phyloP scores from a whole-genome alignment of 2,113 vertebrate species.

The Eubucco bourcierii region DNA sequence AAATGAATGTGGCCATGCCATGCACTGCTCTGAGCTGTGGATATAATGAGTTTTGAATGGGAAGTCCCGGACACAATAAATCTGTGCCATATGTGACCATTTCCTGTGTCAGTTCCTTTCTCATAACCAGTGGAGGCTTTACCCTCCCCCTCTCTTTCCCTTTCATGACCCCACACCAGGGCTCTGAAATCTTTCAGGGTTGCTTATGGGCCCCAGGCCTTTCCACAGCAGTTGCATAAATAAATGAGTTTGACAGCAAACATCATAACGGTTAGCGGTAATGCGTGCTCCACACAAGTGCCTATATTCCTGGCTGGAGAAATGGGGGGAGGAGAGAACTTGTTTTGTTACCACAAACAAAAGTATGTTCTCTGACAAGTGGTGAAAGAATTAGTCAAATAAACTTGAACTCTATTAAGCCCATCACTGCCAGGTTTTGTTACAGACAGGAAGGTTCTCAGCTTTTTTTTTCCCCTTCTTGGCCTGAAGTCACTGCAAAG shows the following conservation, averaged over 20 bases:
- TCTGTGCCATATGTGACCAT: conserved; percentile 91
- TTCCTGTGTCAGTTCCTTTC: conserved; percentile 93
- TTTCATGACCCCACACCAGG: conserved; percentile 87
- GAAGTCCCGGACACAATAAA: conserved; percentile 89
- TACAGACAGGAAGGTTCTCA: conserved; percentile 47
- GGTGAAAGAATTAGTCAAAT: conserved; percentile 84
- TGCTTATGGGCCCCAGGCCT: conserved; percentile 79
- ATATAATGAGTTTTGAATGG: conserved; percentile 89
- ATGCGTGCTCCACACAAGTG: conserved; percentile 80
- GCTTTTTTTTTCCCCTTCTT: background rate
- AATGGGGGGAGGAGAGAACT: conserved; percentile 70
- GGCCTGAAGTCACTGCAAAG: conserved; percentile 39
- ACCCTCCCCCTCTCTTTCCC: conserved; percentile 61
- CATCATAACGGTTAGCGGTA: conserved; percentile 84
- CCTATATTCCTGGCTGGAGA: conserved; percentile 73
- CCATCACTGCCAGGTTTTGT: conserved; percentile 54
- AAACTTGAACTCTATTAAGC: conserved; percentile 73
- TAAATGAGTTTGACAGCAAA: conserved; percentile 90
- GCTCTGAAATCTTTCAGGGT: conserved; percentile 86
- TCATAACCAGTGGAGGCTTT: conserved; percentile 81
- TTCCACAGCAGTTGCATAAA: conserved; percentile 85
- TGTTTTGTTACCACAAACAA: conserved; percentile 70
- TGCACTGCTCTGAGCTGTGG: conserved; percentile 71
- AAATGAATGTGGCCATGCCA: conserved; percentile 72
- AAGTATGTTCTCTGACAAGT: conserved; percentile 80